Percentiles rank a stretch among this genome's conserved stretches.
phyloP scores from a whole-genome alignment of 2,888 invertebrate genomes.

The Thecocarcelia acutangulata region DNA sequence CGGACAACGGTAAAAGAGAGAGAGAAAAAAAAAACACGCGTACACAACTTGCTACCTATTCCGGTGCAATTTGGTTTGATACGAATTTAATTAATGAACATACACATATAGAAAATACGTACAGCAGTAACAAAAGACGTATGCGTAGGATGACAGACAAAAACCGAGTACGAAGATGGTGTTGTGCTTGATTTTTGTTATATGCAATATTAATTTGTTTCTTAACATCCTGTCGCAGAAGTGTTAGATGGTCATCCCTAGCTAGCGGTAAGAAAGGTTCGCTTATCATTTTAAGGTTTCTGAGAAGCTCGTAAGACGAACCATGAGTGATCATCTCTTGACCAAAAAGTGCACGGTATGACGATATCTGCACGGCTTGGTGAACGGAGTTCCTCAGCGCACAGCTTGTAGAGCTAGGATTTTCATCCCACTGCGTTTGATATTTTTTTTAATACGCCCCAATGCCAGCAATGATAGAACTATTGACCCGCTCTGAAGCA shows the following conservation, averaged over 20 bases:
- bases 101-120: too few species aligned
- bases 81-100: too few species aligned
- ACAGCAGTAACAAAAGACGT: too few species aligned
- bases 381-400: not conserved
- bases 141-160: too few species aligned
- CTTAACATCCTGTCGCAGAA: not conserved
- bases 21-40: too few species aligned
- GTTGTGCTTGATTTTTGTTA: not conserved
- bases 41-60: too few species aligned
- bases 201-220: not conserved
- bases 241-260: not conserved
- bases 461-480: not conserved
- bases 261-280: not conserved
- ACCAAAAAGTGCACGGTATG: not conserved
- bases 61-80: too few species aligned
- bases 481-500: not conserved
- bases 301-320: not conserved
- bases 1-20: too few species aligned
- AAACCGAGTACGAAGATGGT: not conserved
- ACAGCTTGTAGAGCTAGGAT: not conserved
- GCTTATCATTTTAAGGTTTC: not conserved
- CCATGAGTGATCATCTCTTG: not conserved
- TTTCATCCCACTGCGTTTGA: not conserved
- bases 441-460: not conserved
- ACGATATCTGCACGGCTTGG: not conserved